A percentile compares a stretch with the other conserved stretches of the same genome.
Evolutionary conservation across 1,140 invertebrate genomes (phyloP).

Genomic region (Reticulitermes speratus): DNA sequence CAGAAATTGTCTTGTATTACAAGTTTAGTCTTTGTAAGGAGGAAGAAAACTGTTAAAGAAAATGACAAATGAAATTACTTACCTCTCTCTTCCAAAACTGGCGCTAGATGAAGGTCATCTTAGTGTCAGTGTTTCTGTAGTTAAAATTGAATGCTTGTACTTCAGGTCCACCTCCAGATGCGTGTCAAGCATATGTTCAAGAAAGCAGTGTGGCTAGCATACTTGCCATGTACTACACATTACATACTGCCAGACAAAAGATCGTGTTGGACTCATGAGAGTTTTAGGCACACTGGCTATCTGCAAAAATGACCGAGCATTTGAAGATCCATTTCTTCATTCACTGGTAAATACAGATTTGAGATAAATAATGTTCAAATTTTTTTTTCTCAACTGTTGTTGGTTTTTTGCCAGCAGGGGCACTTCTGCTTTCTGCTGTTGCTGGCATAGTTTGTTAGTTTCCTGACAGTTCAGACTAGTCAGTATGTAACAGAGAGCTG

Average conservation of each 20-base stretch:
- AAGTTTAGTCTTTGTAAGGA: too few relatives aligned
- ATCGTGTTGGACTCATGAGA: conserved; percentile 81
- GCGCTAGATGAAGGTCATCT: too few relatives aligned
- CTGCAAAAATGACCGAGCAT: conserved; percentile 87
- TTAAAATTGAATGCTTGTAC: not conserved
- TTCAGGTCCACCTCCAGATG: conserved; percentile 82
- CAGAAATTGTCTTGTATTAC: too few relatives aligned
- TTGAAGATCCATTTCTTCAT: conserved; percentile 94
- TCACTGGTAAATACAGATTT: conserved; percentile 62
- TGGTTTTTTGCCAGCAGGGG: too few relatives aligned
- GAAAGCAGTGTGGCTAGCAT: conserved; percentile 89
- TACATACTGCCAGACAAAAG: conserved; percentile 79
- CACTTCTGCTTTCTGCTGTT: too few relatives aligned
- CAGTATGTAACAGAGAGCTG: not conserved
- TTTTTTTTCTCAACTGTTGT: not conserved
- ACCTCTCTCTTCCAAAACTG: too few relatives aligned
- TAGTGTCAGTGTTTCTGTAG: too few relatives aligned
- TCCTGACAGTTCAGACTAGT: too few relatives aligned
- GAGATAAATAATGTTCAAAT: conserved; percentile 30
- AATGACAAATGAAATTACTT: too few relatives aligned
- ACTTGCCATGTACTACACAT: conserved; percentile 92
- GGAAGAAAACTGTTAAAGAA: too few relatives aligned
- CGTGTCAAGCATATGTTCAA: conserved; percentile 86
- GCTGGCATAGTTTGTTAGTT: too few relatives aligned
- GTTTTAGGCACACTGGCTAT: conserved; percentile 85